Percentiles rank a stretch among this genome's conserved stretches.
Conservation (phyloP, 2,888 invertebrate genomes). For the Marronus borbonicus region DNA sequence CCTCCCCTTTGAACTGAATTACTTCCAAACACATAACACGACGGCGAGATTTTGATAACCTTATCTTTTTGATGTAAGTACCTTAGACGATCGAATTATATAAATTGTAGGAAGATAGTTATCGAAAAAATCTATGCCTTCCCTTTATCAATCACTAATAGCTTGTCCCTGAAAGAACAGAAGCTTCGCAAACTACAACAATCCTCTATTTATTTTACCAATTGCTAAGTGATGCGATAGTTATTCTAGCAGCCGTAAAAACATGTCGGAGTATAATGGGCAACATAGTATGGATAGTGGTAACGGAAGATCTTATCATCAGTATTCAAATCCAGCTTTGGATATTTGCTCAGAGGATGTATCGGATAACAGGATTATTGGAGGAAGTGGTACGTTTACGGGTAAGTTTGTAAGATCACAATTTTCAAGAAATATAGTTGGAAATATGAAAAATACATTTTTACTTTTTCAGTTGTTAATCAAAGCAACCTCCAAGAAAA, state of each 20-base stretch:
- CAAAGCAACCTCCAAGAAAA: constrained; percentile 54
- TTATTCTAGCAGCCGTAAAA: not conserved
- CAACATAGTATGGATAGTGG: not conserved
- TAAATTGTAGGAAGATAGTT: not conserved
- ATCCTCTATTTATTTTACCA: not conserved
- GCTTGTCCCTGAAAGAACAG: too few relatives aligned
- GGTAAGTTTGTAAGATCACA: constrained; percentile 67
- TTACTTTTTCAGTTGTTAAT: constrained; percentile 59
- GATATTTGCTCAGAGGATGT: constrained; percentile 65
- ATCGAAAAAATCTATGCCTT: not conserved
- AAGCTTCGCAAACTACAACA: not conserved
- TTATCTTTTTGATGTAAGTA: not conserved
- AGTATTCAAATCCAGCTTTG: constrained; percentile 68
- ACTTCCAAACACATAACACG: too few relatives aligned
- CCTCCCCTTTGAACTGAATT: not conserved
- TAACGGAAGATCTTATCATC: constrained; percentile 35
- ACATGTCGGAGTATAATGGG: constrained; percentile 3
- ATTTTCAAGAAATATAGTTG: too few relatives aligned
- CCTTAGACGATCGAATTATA: too few relatives aligned
- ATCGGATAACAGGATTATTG: constrained; percentile 65
- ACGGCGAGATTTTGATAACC: too few relatives aligned
- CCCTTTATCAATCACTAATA: not conserved
- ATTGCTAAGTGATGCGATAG: not conserved
- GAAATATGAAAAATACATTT: not conserved
- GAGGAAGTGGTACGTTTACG: constrained; percentile 77